Conservation (phyloP, 2,888 invertebrate genomes). For the Diplolepis rosae region DNA sequence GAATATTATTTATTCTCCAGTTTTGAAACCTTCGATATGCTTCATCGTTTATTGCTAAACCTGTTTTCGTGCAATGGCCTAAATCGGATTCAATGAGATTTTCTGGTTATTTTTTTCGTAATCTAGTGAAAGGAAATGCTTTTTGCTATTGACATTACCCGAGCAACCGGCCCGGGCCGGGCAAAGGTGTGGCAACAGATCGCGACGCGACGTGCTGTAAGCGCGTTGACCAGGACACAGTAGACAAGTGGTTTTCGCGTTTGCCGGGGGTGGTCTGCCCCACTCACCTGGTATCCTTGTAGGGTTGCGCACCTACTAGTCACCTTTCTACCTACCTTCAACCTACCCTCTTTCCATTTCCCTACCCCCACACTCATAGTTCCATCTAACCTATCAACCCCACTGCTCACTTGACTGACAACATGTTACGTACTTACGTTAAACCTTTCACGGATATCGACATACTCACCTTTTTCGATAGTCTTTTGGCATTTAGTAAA, state of each 20-base stretch:
- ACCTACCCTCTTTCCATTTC: constrained; percentile 22
- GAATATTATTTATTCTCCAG: too few relatives aligned
- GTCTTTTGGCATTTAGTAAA: not conserved
- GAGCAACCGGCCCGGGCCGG: constrained; percentile 31
- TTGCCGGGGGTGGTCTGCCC: constrained; percentile 61
- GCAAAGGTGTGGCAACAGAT: constrained; percentile 31
- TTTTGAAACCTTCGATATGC: too few relatives aligned
- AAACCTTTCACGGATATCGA: not conserved
- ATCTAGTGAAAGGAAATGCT: not conserved
- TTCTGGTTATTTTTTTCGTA: not conserved
- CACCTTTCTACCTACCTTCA: constrained; percentile 31
- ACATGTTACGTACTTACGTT: not conserved
- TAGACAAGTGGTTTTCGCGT: constrained; percentile 64
- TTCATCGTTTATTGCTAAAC: not conserved
- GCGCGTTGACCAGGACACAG: constrained; percentile 35
- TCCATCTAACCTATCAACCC: not conserved
- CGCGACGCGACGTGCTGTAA: constrained; percentile 30
- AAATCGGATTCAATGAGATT: not conserved
- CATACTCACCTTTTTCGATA: not conserved
- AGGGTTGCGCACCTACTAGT: constrained; percentile 45
- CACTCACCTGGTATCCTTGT: constrained; percentile 61
- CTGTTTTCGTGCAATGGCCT: not conserved
- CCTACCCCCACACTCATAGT: not conserved
- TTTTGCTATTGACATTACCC: not conserved
- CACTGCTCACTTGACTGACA: constrained; percentile 26